Conservation (phyloP, 2,888 invertebrate genomes). For the Deilephila porcellus region DNA sequence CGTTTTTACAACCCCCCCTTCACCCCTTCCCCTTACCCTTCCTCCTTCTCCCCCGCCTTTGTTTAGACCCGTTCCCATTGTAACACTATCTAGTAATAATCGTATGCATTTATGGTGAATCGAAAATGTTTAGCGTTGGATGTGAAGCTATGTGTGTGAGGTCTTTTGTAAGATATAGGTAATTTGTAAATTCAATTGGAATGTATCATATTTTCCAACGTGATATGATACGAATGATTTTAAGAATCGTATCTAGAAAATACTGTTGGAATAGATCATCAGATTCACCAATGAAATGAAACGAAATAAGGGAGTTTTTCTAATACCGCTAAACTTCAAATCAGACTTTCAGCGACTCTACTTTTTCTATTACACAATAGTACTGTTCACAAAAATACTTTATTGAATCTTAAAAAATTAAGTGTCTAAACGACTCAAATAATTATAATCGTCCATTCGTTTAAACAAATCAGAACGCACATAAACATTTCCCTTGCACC, state of each 20-base stretch:
- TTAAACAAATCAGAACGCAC: not conserved
- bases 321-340: too few species aligned
- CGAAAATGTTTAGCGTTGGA: not conserved
- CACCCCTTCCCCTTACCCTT: not conserved
- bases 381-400: not conserved
- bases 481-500: conserved; percentile 14
- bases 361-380: not conserved
- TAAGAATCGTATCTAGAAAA: too few species aligned
- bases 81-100: conserved; percentile 10
- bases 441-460: not conserved
- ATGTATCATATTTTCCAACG: too few species aligned
- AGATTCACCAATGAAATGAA: too few species aligned
- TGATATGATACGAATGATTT: too few species aligned
- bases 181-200: too few species aligned
- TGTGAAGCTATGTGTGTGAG: not conserved
- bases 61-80: conserved; percentile 18
- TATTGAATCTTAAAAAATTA: not conserved
- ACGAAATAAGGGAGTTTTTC: too few species aligned
- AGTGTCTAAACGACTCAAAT: not conserved
- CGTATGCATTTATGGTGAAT: conserved; percentile 1
- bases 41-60: not conserved
- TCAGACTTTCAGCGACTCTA: too few species aligned
- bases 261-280: too few species aligned
- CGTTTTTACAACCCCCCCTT: not conserved
- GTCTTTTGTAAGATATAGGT: too few species aligned